Evolutionary conservation across 2,113 vertebrate genomes (phyloP), one percentile per base, ranked within the genome.

Genomic region (Terrapene triunguis): DNA sequence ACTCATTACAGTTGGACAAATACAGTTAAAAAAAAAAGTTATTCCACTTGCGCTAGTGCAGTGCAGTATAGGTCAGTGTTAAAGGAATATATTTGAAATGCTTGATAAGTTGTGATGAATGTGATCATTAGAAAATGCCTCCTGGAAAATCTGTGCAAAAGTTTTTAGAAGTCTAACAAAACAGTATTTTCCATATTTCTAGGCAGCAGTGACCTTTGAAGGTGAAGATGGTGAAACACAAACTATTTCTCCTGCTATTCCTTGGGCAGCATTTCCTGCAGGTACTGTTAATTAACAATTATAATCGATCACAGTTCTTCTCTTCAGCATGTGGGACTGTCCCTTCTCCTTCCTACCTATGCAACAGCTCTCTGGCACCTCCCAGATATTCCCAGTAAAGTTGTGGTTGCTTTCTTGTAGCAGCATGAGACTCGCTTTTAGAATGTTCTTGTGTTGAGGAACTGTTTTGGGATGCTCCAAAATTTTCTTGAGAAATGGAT

Each of bases 241-340:
- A 47, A 96, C 97, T 8, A 97, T 95, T 3, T 99, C 98, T 80
- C 98, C 98, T 84, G 98, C 98, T 80, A 98, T 99, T 96, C 98
- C 98, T 25, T 99, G 98, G 98, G 98, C 98, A 89, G 98, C 98
- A 13, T 98, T 99, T 96, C 98, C 98, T 94, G 84, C 98, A 98
- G 98, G 98, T 99, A 22, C 59, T 54, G 69, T 19, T 38, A 38
- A 38, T 38, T 38, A 38, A 38, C 38, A 38, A 38, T 38, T 38
- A 38, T 38, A 29, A 65, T 80, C 8, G 57, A 24, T 3, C 8
- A 42, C 7, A 84, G 72, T 62, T 59, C 72, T 87, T 53, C 48
- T 62, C 55, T 55, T 38, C 38, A 3, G 42, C 8, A 51, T 42
- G 29, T 42, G 74, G 25, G 32, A 7, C 14, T 65, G 62, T 65